Percentiles rank a stretch among this genome's conserved stretches.
phyloP scores from a whole-genome alignment of 2,113 vertebrate genomes.

The Probosciger aterrimus region DNA sequence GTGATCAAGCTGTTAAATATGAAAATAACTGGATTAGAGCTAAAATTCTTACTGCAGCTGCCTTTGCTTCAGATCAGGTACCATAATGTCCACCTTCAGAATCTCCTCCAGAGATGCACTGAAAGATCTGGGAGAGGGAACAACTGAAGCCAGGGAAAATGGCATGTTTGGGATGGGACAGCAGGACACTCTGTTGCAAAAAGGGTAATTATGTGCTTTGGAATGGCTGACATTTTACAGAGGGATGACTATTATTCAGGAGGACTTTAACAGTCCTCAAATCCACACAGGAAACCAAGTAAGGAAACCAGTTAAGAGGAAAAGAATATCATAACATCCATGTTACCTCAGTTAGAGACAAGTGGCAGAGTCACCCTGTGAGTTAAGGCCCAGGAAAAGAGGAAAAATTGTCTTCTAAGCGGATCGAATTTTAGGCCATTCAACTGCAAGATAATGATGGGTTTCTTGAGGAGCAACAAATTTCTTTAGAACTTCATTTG shows the following conservation, averaged over 20 bases:
- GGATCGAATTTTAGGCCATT: not conserved
- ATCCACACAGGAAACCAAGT: not conserved
- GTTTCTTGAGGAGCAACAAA: not conserved
- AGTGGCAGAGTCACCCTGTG: not conserved
- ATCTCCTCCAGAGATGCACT: not conserved
- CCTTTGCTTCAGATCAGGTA: not conserved
- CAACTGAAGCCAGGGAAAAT: not conserved
- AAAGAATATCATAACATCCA: not conserved
- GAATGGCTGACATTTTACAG: not conserved
- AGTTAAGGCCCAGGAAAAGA: conserved; percentile 19
- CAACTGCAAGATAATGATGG: conserved; percentile 40
- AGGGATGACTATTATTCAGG: not conserved
- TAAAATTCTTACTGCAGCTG: conserved; percentile 9
- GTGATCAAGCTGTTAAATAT: not conserved
- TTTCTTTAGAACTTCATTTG: conserved; percentile 26
- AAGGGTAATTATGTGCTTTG: not conserved
- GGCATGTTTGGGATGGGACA: not conserved
- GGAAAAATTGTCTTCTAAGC: conserved; percentile 4
- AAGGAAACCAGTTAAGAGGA: not conserved
- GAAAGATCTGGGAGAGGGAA: not conserved
- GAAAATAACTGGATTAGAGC: not conserved
- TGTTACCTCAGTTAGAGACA: not conserved
- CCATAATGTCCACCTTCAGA: not conserved
- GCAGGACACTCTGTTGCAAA: not conserved
- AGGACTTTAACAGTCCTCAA: not conserved